phyloP scores from a whole-genome alignment of 2,888 invertebrate species.

The Tetragnatha montana region DNA sequence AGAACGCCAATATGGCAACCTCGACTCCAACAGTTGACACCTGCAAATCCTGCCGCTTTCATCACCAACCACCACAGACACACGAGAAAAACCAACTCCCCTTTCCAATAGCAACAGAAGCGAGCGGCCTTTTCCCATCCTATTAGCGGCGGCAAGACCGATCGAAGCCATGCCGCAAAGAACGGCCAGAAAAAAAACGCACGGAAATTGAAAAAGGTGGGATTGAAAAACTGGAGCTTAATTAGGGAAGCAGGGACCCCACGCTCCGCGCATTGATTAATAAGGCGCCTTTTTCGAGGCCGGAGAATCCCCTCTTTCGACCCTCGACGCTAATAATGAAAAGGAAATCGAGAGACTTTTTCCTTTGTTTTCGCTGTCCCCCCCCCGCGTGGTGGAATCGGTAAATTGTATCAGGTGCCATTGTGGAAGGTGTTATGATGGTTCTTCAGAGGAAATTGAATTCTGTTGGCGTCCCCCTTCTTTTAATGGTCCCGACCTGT shows the following conservation, averaged over 20 bases:
- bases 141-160: constrained; percentile 53
- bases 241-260: constrained; percentile 47
- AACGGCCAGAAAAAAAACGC: constrained; percentile 28
- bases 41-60: no score
- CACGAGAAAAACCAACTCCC: no score
- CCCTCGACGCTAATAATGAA: constrained; percentile 55
- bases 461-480: not conserved
- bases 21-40: no score
- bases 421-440: constrained; percentile 23
- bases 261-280: constrained; percentile 50
- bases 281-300: constrained; percentile 37
- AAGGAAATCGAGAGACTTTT: constrained; percentile 16
- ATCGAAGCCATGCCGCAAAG: constrained; percentile 7
- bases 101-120: no score
- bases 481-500: not conserved
- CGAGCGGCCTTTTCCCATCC: constrained; percentile 32
- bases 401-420: constrained; percentile 44
- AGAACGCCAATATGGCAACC: no score
- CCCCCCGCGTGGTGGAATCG: constrained; percentile 14
- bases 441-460: not conserved
- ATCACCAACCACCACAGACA: no score
- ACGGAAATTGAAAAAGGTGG: constrained; percentile 62
- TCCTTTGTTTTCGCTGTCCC: not conserved
- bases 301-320: constrained; percentile 44
- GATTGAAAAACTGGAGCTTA: constrained; percentile 45